Base-by-base conservation (phyloP, 2,888 invertebrate genomes). In the Harpalus rufipes region DNA sequence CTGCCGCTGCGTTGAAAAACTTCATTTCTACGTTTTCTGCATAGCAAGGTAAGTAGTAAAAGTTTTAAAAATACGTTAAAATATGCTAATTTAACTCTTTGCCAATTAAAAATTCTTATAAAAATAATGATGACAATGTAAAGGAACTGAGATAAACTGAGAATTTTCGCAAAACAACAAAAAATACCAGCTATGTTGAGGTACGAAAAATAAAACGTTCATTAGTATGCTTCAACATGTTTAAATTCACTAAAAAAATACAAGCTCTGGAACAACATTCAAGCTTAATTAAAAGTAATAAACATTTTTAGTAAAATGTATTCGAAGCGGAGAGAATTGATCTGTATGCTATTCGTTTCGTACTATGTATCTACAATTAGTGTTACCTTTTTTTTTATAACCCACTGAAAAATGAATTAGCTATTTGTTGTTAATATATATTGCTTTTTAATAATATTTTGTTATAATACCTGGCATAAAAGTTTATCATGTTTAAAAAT, bases 241-340 rank as follows among this genome's bases (percentile, higher is more conserved):
- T 82, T 82, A 72, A 82, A 74, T 59, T 82, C 82, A 51, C 72
- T 82, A 51, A 81, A 82, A 82, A 82, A 82, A 82, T 39, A 51
- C 82, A 72, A 82, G 82, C 72, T 72, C 83, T 74, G 83, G 61
- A 83, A 76, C 83, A 83, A 83, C 76, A 76, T 83, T 83, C 76
- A 44, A 72, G 72, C 82, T 82, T 83, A 83, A 83, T 83, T 83
- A 83, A 76, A 83, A 83, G 76, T 83, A 83, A 83, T 83, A 83
- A 83, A 83, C 76, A 83, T 83, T 76, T 83, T 76, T 61, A 83
- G 76, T 83, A 83, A 76, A 83, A 83, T 76, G 16, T 18, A 74
- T 68, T 32, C 56, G 39, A 56, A 81, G 59, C 61, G 21, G 61
- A 21, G 61, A 72, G 14, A 72, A 51, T 51, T 51, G 44, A 51